Evolutionary conservation across 2,888 invertebrate genomes (phyloP).

Genomic region (Latheticus oryzae): DNA sequence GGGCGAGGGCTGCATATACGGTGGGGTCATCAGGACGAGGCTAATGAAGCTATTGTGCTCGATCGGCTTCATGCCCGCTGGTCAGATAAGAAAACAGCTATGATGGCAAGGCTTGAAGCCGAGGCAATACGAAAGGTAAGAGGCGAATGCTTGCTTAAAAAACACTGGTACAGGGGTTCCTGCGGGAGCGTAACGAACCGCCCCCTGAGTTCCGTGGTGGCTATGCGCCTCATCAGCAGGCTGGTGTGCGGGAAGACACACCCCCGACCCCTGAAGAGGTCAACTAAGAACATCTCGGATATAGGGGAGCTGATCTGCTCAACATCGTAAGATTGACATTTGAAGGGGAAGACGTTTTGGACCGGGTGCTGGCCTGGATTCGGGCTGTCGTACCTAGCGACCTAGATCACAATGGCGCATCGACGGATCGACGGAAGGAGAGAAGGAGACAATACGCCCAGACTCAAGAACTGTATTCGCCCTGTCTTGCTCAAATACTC

Average conservation of each 20-base stretch:
- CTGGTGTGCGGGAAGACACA: no score
- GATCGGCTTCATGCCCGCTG: conserved; percentile 1
- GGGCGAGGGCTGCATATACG: no score
- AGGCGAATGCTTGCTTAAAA: background rate
- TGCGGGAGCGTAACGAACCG: no score
- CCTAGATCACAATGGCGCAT: background rate
- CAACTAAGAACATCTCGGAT: no score
- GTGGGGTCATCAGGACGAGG: conserved; percentile 1
- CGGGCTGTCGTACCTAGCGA: background rate
- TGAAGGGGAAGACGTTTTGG: no score
- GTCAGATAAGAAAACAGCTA: background rate
- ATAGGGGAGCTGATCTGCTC: no score
- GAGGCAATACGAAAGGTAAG: conserved; percentile 5
- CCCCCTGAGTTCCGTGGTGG: no score
- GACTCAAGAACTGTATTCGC: background rate
- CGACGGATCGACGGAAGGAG: background rate
- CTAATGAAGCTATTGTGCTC: background rate
- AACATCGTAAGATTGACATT: no score
- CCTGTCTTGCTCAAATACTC: background rate
- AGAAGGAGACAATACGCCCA: background rate
- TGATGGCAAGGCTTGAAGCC: background rate
- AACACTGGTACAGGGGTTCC: background rate
- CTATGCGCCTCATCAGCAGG: no score
- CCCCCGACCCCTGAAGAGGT: no score
- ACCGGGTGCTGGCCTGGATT: background rate